phyloP scores from a whole-genome alignment of 2,797 vertebrate species.

The Hapalemur alaotrensis region DNA sequence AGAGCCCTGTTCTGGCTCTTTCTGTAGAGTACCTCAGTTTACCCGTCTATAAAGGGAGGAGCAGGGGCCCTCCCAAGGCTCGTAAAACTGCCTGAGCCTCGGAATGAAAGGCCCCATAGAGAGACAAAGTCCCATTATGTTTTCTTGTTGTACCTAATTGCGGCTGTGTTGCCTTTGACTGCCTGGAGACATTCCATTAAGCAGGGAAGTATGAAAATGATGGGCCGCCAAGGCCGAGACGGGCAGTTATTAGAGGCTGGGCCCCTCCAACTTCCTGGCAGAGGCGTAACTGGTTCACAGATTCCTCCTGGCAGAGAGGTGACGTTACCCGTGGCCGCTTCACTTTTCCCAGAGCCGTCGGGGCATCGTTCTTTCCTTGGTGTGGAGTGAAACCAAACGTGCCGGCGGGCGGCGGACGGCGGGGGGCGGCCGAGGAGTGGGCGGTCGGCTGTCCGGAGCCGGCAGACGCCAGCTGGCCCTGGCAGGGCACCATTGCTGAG shows the following conservation, averaged over 20 bases:
- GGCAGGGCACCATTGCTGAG: not conserved
- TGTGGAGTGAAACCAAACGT: not conserved
- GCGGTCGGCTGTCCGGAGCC: not conserved
- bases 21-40: not conserved
- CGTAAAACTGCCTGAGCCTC: not conserved
- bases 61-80: not conserved
- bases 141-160: constrained; percentile 2
- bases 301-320: constrained; percentile 48
- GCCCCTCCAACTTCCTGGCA: constrained; percentile 38
- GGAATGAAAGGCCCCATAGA: not conserved
- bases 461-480: not conserved
- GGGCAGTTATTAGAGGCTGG: constrained; percentile 7
- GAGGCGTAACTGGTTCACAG: constrained; percentile 28
- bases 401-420: not conserved
- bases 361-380: not conserved
- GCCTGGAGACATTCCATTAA: constrained; percentile 41
- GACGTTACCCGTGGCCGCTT: not conserved
- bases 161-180: not conserved
- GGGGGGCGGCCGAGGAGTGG: not conserved
- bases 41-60: not conserved
- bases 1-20: not conserved
- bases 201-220: constrained; percentile 44
- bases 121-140: constrained; percentile 55
- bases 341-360: not conserved
- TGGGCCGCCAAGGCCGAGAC: not conserved